phyloP scores from a whole-genome alignment of 2,888 invertebrate genomes.

The Archips xylosteana region DNA sequence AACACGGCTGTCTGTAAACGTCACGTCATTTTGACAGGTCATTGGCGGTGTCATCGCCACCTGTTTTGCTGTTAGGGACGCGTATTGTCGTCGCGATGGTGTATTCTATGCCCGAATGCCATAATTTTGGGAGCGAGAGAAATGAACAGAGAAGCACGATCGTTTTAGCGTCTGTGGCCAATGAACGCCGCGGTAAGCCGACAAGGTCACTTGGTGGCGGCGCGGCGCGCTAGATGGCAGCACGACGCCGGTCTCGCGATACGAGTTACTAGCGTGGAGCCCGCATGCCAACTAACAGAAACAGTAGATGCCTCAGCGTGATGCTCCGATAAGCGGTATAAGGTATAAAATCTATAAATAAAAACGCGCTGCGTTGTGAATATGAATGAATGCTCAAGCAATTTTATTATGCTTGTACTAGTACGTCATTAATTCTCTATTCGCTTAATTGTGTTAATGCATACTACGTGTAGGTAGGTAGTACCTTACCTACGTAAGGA shows the following conservation, averaged over 20 bases:
- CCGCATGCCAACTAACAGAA: slow-evolving; percentile 77
- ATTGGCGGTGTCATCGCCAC: slow-evolving; percentile 68
- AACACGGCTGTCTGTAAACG: slow-evolving; percentile 61
- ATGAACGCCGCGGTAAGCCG: slow-evolving; percentile 76
- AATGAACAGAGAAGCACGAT: slow-evolving; percentile 61
- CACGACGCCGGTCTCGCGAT: slow-evolving; percentile 55
- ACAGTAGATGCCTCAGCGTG: slow-evolving; percentile 58
- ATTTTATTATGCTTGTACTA: slow-evolving; percentile 38
- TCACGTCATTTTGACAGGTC: slow-evolving; percentile 82
- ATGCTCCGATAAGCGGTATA: slow-evolving; percentile 83
- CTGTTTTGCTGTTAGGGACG: slow-evolving; percentile 58
- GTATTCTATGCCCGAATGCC: slow-evolving; percentile 62
- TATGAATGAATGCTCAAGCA: slow-evolving; percentile 71
- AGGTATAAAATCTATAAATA: slow-evolving; percentile 70
- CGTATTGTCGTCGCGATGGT: slow-evolving; percentile 59
- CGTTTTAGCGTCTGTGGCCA: slow-evolving; percentile 76
- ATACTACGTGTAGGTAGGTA: not conserved
- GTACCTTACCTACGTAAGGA: not conserved
- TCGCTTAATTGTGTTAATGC: slow-evolving; percentile 19
- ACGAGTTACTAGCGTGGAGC: slow-evolving; percentile 74
- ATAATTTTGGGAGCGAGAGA: slow-evolving; percentile 70
- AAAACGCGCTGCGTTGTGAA: slow-evolving; percentile 73
- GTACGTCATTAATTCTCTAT: slow-evolving; percentile 32
- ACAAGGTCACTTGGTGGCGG: slow-evolving; percentile 76
- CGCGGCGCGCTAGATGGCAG: slow-evolving; percentile 67